Conservation (phyloP, 2,113 vertebrate species). For the Pleuronectes platessa region DNA sequence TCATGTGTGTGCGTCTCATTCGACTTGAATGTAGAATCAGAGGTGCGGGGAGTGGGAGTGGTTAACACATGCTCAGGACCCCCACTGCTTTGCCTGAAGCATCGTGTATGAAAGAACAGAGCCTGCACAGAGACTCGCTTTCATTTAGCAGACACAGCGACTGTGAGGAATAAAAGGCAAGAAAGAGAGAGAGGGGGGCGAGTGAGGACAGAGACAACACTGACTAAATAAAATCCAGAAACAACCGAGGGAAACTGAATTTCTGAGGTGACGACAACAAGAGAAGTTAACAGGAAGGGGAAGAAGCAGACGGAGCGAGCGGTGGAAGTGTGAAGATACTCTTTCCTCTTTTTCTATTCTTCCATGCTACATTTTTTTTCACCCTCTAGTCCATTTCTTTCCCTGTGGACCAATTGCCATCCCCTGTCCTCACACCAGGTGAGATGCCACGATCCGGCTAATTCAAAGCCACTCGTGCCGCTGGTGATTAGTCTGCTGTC, state of each 20-base stretch:
- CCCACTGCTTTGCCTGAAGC: slow-evolving; percentile 50
- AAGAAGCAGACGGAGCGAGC: neutral
- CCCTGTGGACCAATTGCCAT: slow-evolving; percentile 4
- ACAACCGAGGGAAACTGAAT: slow-evolving; percentile 18
- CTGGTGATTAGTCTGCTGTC: slow-evolving; percentile 77
- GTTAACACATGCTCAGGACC: slow-evolving; percentile 64
- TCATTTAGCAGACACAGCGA: slow-evolving; percentile 38
- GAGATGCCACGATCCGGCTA: slow-evolving; percentile 42
- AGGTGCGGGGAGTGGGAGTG: slow-evolving; percentile 56
- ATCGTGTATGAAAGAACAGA: slow-evolving; percentile 40
- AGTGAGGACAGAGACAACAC: slow-evolving; percentile 31
- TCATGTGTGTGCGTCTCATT: slow-evolving; percentile 23
- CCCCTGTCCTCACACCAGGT: slow-evolving; percentile 44
- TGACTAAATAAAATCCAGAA: slow-evolving; percentile 39
- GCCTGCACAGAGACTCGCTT: slow-evolving; percentile 37
- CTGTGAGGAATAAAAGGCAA: slow-evolving; percentile 35
- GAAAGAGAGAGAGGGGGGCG: neutral
- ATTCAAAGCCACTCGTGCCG: slow-evolving; percentile 67
- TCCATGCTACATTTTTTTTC: neutral
- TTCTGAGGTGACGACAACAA: slow-evolving; percentile 18
- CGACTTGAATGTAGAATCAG: slow-evolving; percentile 20
- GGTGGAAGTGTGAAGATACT: neutral
- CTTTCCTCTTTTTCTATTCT: slow-evolving; percentile 10
- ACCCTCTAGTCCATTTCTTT: neutral
- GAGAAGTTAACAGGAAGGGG: neutral